These are phyloP conservation scores for Pachypanchax playfairii DNA, from an alignment of 2,113 vertebrate species.

Conservation along the genomic window DNA sequence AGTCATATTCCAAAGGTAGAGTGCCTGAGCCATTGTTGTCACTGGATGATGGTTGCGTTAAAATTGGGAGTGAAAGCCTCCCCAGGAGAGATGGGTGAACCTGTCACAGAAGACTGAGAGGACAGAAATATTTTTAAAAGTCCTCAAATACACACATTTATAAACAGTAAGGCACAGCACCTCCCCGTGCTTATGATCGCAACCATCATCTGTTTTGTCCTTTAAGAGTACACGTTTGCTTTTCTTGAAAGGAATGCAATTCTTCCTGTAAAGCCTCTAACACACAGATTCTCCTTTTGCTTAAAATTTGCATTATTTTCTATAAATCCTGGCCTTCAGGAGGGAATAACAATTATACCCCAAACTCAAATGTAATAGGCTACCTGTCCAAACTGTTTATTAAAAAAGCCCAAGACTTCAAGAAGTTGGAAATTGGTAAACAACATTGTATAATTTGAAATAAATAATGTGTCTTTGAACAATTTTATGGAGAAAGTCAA, in stretches of 20 bases:
- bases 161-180: constrained; percentile 43
- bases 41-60: constrained; percentile 56
- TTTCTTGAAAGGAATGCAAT: constrained; percentile 72
- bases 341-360: constrained; percentile 72
- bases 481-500: not conserved
- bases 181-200: constrained; percentile 69
- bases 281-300: constrained; percentile 50
- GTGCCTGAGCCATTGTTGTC: constrained; percentile 71
- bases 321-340: constrained; percentile 70
- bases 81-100: constrained; percentile 74
- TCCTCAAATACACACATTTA: not conserved
- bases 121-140: constrained; percentile 41
- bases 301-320: constrained; percentile 70
- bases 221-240: constrained; percentile 40
- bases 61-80: constrained; percentile 79
- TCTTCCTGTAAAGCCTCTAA: constrained; percentile 52
- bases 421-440: constrained; percentile 57
- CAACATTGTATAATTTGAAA: constrained; percentile 7
- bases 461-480: constrained; percentile 14
- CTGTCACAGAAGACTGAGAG: constrained; percentile 72
- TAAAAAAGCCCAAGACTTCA: constrained; percentile 73
- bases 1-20: constrained; percentile 66
- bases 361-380: constrained; percentile 57
- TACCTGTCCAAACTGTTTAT: constrained; percentile 75
- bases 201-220: constrained; percentile 70